Evolutionary conservation across 64 coral and sea anemone species (phyloP).

Genomic region (Dendrophyllia cribrosa): DNA sequence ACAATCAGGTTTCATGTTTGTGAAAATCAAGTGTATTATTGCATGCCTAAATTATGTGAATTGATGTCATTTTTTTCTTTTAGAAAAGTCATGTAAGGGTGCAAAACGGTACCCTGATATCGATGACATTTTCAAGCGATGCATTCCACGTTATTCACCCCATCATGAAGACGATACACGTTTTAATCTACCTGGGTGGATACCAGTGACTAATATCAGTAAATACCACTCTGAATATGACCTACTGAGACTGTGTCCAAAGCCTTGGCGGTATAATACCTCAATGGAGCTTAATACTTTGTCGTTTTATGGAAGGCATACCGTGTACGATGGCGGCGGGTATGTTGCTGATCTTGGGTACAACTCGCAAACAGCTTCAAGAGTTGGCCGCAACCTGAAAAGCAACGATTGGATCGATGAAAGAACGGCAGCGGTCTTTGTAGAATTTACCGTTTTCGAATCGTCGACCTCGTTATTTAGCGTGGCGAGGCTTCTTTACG

Average conservation of each 20-base stretch:
- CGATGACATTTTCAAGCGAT: conserved; percentile 37
- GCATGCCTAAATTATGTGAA: too few relatives aligned
- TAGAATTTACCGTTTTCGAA: conserved; percentile 92
- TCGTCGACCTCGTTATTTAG: conserved; percentile 75
- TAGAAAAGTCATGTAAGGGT: conserved; percentile 68
- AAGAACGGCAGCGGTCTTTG: conserved; percentile 59
- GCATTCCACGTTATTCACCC: conserved; percentile 69
- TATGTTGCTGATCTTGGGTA: conserved; percentile 89
- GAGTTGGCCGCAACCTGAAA: conserved; percentile 70
- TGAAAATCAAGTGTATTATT: too few relatives aligned
- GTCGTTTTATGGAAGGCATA: conserved; percentile 41
- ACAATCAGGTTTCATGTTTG: too few relatives aligned
- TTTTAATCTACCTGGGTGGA: conserved; percentile 82
- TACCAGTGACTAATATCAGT: conserved; percentile 79
- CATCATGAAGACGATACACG: conserved; percentile 59
- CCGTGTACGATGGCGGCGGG: conserved; percentile 75
- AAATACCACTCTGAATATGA: conserved; percentile 59
- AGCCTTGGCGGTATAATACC: conserved; percentile 88
- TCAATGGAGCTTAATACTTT: conserved; percentile 69
- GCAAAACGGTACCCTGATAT: neutral
- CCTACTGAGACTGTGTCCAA: conserved; percentile 69
- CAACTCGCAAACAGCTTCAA: conserved; percentile 61
- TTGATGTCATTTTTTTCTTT: neutral
- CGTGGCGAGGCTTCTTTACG: conserved; percentile 78
- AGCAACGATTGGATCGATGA: conserved; percentile 81